A percentile compares a stretch with the other conserved stretches of the same genome.
Conservation (phyloP, 1,140 invertebrate genomes). For the Wiebesia pumilae region DNA sequence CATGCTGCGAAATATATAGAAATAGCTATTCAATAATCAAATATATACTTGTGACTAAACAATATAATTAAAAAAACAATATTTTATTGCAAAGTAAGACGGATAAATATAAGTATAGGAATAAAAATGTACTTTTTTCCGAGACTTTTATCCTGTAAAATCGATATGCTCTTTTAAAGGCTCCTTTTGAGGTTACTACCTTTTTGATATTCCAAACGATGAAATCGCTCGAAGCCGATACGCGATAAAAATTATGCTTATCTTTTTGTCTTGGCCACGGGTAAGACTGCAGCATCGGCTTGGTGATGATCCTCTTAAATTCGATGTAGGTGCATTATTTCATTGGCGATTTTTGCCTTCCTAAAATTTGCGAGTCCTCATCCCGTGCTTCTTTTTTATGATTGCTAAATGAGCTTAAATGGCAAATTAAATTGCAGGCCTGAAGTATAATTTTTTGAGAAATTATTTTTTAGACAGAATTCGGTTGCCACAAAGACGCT, state of each 20-base stretch:
- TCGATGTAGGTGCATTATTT: background rate
- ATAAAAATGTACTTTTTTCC: too few species aligned
- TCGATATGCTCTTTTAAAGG: too few species aligned
- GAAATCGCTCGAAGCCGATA: background rate
- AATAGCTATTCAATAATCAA: too few species aligned
- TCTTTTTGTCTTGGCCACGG: conserved; percentile 10
- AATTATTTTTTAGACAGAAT: background rate
- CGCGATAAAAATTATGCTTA: conserved; percentile 32
- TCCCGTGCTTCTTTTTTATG: conserved; percentile 22
- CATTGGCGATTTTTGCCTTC: background rate
- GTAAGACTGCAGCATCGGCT: too few species aligned
- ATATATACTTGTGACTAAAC: too few species aligned
- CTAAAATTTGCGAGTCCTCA: background rate
- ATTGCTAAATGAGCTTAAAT: conserved; percentile 26
- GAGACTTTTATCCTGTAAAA: too few species aligned
- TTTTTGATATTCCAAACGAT: conserved; percentile 6
- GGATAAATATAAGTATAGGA: too few species aligned
- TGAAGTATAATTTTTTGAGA: conserved; percentile 8
- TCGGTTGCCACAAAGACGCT: background rate
- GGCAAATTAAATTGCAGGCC: conserved; percentile 10
- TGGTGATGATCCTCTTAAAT: background rate
- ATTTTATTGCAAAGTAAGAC: too few species aligned
- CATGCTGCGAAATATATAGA: too few species aligned
- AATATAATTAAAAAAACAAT: too few species aligned
- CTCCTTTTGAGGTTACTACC: background rate